These are phyloP conservation scores for Mythimna ferrago DNA, from an alignment of 2,888 invertebrate species.

Conservation along the genomic window DNA sequence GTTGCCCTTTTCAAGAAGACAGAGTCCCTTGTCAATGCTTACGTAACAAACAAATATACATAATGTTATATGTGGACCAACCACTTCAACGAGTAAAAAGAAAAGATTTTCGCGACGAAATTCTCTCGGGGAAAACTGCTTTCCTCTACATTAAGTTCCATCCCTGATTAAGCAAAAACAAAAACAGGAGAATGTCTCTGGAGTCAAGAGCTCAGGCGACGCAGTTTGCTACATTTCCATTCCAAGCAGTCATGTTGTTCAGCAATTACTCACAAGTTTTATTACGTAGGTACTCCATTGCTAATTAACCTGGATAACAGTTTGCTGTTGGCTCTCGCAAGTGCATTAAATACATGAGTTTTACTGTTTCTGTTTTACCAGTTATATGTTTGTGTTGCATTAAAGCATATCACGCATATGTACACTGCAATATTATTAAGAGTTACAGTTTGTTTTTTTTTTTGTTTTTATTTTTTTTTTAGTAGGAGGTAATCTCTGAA, in stretches of 20 bases:
- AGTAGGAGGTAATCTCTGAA: no score
- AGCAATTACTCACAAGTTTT: conserved; percentile 62
- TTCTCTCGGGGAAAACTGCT: conserved; percentile 28
- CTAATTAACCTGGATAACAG: conserved; percentile 72
- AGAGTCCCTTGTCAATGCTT: conserved; percentile 46
- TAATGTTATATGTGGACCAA: conserved; percentile 30
- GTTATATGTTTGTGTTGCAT: conserved; percentile 64
- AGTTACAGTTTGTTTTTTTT: no score
- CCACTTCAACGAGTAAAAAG: conserved; percentile 28
- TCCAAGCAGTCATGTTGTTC: conserved; percentile 45
- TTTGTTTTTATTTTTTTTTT: no score
- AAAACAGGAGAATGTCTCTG: conserved; percentile 36
- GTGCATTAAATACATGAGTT: conserved; percentile 62
- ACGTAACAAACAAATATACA: conserved; percentile 34
- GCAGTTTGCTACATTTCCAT: conserved; percentile 42
- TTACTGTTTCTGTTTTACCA: conserved; percentile 62
- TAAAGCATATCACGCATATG: conserved; percentile 3
- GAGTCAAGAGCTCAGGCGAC: conserved; percentile 30
- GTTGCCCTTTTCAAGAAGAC: conserved; percentile 59
- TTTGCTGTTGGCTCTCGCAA: conserved; percentile 58
- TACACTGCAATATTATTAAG: no score
- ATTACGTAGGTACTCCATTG: conserved; percentile 60
- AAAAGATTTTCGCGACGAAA: conserved; percentile 35
- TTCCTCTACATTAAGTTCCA: conserved; percentile 49
- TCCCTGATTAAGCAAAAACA: conserved; percentile 48